phyloP scores from a whole-genome alignment of 2,888 invertebrate genomes.

The Rutpela maculata region DNA sequence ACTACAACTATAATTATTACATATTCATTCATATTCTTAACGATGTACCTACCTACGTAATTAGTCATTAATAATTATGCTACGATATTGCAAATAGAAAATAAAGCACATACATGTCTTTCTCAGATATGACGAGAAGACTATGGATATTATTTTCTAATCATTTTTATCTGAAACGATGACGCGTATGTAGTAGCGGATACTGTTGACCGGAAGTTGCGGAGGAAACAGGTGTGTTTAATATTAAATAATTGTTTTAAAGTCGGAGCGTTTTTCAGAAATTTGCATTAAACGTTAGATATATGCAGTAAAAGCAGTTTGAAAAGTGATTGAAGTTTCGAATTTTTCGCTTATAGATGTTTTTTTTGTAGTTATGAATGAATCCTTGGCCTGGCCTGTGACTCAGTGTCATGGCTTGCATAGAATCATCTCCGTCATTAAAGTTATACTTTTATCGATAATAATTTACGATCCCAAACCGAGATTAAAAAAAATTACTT shows the following conservation, averaged over 20 bases:
- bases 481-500: neutral
- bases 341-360: neutral
- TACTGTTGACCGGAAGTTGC: slow-evolving; percentile 29
- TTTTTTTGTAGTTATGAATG: neutral
- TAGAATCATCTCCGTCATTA: neutral
- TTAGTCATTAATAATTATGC: neutral
- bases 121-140: neutral
- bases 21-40: too few relatives aligned
- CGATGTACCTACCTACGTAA: neutral
- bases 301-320: neutral
- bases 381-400: neutral
- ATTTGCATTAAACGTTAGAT: neutral
- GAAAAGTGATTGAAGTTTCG: neutral
- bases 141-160: neutral
- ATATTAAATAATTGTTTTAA: slow-evolving; percentile 21
- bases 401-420: neutral
- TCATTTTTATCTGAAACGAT: slow-evolving; percentile 17
- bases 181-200: slow-evolving; percentile 20
- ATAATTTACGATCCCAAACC: neutral
- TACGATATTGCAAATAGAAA: neutral
- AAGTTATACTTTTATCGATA: neutral
- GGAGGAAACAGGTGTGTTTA: slow-evolving; percentile 31
- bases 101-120: neutral
- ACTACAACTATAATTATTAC: too few relatives aligned
- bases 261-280: neutral